These are phyloP conservation scores for Rosalia funebris DNA, from an alignment of 2,888 invertebrate genomes.

Conservation along the genomic window DNA sequence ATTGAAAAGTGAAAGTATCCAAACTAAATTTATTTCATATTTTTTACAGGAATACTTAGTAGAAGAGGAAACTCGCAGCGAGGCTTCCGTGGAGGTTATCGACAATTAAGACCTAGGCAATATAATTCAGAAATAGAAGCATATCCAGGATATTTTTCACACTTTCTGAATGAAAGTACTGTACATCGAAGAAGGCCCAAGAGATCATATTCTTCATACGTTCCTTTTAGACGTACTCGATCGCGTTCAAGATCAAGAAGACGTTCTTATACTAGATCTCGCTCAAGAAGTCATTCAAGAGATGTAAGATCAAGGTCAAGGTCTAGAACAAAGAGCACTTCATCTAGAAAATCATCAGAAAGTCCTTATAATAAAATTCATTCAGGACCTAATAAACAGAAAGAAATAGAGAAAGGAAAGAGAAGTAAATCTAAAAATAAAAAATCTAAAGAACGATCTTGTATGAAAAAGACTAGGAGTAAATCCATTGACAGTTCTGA, in stretches of 20 bases:
- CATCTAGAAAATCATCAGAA: not conserved
- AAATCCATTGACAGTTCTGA: not conserved
- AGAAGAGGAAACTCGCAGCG: constrained; percentile 44
- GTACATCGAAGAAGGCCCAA: too few relatives aligned
- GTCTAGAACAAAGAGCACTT: constrained; percentile 10
- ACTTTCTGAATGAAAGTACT: constrained; percentile 65
- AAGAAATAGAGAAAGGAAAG: not conserved
- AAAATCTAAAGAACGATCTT: not conserved
- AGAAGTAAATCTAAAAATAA: not conserved
- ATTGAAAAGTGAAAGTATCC: too few relatives aligned
- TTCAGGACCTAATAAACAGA: not conserved
- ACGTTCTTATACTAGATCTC: constrained; percentile 38
- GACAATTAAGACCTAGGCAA: constrained; percentile 39
- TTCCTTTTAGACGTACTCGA: not conserved
- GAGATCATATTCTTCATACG: too few relatives aligned
- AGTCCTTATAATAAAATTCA: not conserved
- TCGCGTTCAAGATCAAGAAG: constrained; percentile 23
- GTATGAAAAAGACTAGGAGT: not conserved
- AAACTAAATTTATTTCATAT: not conserved
- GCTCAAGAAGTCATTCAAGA: constrained; percentile 42
- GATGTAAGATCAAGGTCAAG: constrained; percentile 53
- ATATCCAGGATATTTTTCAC: constrained; percentile 70
- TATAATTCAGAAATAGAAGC: constrained; percentile 62
- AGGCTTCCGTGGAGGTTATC: constrained; percentile 56
- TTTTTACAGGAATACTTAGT: constrained; percentile 29